phyloP scores from a whole-genome alignment of 30 jellyfish, hydroid and myxozoan genomes.

The Pelagia noctiluca region DNA sequence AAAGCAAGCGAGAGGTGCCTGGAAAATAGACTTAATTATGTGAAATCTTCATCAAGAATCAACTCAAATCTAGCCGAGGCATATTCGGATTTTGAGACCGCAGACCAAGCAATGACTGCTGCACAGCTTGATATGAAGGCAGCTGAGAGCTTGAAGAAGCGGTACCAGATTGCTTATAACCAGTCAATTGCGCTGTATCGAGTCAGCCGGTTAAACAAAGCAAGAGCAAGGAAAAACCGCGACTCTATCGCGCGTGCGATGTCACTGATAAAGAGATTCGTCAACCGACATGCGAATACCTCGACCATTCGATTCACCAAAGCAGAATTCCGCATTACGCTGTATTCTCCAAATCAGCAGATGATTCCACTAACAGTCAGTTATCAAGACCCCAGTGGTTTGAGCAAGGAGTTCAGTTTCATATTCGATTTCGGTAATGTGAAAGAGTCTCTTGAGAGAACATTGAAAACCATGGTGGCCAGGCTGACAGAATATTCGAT shows the following conservation, averaged over 20 bases:
- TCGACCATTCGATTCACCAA: constrained; percentile 62
- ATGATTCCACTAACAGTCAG: constrained; percentile 69
- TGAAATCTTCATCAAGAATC: constrained; percentile 3
- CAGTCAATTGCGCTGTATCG: constrained; percentile 44
- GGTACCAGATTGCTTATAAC: constrained; percentile 61
- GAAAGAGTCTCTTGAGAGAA: constrained; percentile 22
- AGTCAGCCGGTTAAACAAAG: constrained; percentile 17
- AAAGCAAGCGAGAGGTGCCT: constrained; percentile 62
- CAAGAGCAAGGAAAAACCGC: constrained; percentile 15
- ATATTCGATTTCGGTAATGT: constrained; percentile 55
- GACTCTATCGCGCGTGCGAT: constrained; percentile 13
- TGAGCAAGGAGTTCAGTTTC: constrained; percentile 14
- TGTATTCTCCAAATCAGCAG: constrained; percentile 27
- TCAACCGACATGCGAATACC: constrained; percentile 41
- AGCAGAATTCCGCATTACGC: constrained; percentile 64
- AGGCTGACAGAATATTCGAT: constrained; percentile 32
- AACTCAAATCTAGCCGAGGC: constrained; percentile 52
- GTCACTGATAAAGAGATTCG: constrained; percentile 19
- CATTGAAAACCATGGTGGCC: constrained; percentile 49
- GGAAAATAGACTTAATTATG: constrained; percentile 13
- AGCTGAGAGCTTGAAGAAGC: constrained; percentile 46
- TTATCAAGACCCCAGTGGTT: constrained; percentile 42
- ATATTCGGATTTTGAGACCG: constrained; percentile 42
- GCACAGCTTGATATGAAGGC: constrained; percentile 64
- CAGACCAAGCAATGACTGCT: constrained; percentile 56